Evolutionary conservation across 2,113 vertebrate species (phyloP).

Genomic region (Chloropsis hardwickii): DNA sequence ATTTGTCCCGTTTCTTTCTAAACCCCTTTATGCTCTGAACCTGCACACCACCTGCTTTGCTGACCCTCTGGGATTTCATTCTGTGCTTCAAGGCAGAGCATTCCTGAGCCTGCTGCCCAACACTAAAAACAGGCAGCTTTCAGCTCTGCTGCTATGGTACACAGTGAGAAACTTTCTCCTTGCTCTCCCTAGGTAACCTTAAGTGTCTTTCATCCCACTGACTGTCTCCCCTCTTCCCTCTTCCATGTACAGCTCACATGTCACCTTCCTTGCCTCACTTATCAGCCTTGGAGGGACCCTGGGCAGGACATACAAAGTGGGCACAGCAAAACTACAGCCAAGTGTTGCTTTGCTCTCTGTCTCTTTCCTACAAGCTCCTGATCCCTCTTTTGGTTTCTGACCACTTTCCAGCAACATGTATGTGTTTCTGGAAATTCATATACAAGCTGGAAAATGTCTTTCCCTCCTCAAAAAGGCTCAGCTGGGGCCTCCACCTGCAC

Average conservation of each 20-base stretch:
- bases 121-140: background rate
- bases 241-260: background rate
- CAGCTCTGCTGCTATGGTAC: background rate
- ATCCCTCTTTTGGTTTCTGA: background rate
- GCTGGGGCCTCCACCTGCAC: accelerated
- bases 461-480: background rate
- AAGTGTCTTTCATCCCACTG: background rate
- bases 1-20: background rate
- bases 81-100: background rate
- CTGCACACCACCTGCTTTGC: background rate
- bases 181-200: background rate
- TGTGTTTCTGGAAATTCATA: background rate
- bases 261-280: background rate
- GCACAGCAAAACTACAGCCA: background rate
- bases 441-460: background rate
- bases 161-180: background rate
- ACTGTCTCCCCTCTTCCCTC: background rate
- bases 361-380: background rate
- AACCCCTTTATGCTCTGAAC: background rate
- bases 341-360: background rate
- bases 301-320: accelerated
- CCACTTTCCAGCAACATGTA: accelerated
- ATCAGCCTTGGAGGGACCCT: background rate
- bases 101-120: background rate
- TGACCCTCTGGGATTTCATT: background rate